phyloP scores from a whole-genome alignment of 2,888 invertebrate genomes.

The Sesamia inferens region DNA sequence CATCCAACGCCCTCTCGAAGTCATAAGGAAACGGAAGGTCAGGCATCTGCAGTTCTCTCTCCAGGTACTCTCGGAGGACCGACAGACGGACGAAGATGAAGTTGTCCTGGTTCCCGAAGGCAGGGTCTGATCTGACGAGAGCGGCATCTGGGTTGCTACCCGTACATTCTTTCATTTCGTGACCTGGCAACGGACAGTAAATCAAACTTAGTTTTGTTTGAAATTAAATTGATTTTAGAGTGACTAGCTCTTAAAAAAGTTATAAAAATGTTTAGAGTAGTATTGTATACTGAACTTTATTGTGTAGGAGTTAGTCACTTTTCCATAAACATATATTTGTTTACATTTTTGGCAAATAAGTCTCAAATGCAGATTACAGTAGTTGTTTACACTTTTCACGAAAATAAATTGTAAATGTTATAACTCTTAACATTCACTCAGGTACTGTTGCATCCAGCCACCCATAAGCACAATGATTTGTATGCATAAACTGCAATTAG shows the following conservation, averaged over 20 bases:
- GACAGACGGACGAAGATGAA: slow-evolving; percentile 98
- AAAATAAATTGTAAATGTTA: neutral
- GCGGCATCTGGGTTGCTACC: slow-evolving; percentile 92
- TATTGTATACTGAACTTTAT: too few relatives aligned
- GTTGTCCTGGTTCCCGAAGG: slow-evolving; percentile 93
- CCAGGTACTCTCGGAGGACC: slow-evolving; percentile 98
- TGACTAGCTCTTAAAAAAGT: too few relatives aligned
- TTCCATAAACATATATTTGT: too few relatives aligned
- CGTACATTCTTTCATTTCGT: slow-evolving; percentile 98
- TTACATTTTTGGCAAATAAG: too few relatives aligned
- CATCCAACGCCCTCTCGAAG: slow-evolving; percentile 98
- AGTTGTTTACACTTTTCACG: too few relatives aligned
- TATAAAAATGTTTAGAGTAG: too few relatives aligned
- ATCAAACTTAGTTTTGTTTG: neutral
- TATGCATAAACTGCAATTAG: neutral
- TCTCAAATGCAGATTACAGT: too few relatives aligned
- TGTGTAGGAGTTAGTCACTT: too few relatives aligned
- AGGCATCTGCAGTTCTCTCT: slow-evolving; percentile 96
- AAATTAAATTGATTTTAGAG: neutral
- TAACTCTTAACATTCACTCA: too few relatives aligned
- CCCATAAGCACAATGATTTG: neutral
- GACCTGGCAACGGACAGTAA: slow-evolving; percentile 88
- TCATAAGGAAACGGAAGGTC: slow-evolving; percentile 98
- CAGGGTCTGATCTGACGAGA: slow-evolving; percentile 90
- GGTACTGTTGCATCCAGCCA: neutral